Percentiles rank a stretch among this genome's conserved stretches.
phyloP scores from a whole-genome alignment of 2,113 vertebrate genomes.

The Oryzias woworae region DNA sequence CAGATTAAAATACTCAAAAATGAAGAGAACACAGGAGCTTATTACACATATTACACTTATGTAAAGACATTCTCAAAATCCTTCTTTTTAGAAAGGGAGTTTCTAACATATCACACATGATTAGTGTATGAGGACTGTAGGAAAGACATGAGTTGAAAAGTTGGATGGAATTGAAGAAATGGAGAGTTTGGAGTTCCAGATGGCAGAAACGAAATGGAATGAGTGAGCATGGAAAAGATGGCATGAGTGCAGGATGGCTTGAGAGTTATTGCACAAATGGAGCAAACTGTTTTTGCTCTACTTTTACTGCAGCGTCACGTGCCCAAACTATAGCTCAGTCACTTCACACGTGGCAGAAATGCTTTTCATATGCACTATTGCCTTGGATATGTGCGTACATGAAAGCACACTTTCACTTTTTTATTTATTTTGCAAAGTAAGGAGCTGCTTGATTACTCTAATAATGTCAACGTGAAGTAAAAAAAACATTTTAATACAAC shows the following conservation, averaged over 20 bases:
- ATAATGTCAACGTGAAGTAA: too few relatives aligned
- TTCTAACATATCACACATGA: too few relatives aligned
- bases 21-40: too few relatives aligned
- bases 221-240: conserved; percentile 1
- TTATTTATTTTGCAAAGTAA: background rate
- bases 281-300: conserved; percentile 2
- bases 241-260: background rate
- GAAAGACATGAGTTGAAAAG: background rate
- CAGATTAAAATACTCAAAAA: too few relatives aligned
- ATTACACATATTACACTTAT: too few relatives aligned
- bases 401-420: background rate
- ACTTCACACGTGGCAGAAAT: conserved; percentile 8
- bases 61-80: too few relatives aligned
- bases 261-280: conserved; percentile 25
- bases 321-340: conserved; percentile 32
- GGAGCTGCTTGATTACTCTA: background rate
- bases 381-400: background rate
- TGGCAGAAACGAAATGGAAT: conserved; percentile 13
- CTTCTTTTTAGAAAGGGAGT: too few relatives aligned
- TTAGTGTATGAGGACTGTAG: too few relatives aligned
- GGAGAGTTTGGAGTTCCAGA: conserved; percentile 23
- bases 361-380: background rate
- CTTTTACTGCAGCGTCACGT: conserved; percentile 8
- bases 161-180: background rate
- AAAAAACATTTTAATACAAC: too few relatives aligned